Base-by-base conservation (phyloP, 2,888 invertebrate genomes). In the Galerucella nymphaeae region DNA sequence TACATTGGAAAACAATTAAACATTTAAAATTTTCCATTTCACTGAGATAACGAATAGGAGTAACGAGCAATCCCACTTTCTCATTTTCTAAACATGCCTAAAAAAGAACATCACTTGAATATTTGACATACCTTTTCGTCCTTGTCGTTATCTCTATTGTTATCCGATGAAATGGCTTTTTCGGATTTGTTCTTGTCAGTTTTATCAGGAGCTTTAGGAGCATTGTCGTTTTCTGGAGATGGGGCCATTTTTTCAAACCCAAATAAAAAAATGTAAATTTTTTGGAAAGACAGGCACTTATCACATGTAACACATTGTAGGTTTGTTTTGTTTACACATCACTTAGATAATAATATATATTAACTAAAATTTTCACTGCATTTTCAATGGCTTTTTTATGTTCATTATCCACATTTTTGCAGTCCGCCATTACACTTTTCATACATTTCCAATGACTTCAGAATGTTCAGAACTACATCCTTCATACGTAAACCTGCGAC, bases 141-240 rank as follows among this genome's bases (percentile, higher is more conserved):
- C 73, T 80, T 81, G 75, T 80, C 81, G 61, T 79, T 81, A 66
- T 82, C 82, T 66, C 79, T 78, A 45, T 42, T 85, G 80, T 87
- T 86, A 79, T 89, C 89, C 80, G 85, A 85, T 79, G 85, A 81
- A 81, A 85, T 82, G 81, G 85, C 87, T 79, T 87, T 87, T 81
- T 87, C 85, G 79, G 87, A 85, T 85, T 88, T 89, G 71, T 88
- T 86, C 83, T 89, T 89, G 80, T 90, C 84, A 77, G 77, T 84
- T 90, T 92, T 92, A 88, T 93, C 92, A 82, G 92, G 92, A 85
- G 92, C 92, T 88, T 93, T 92, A 78, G 92, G 91, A 89, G 92
- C 91, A 88, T 90, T 91, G 88, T 91, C 92, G 88, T 92, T 91
- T 87, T 92, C 91, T 88, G 93, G 93, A 87, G 92, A 91, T 89